Conservation (phyloP, 2,888 invertebrate species). For the Andrena bicolor region DNA sequence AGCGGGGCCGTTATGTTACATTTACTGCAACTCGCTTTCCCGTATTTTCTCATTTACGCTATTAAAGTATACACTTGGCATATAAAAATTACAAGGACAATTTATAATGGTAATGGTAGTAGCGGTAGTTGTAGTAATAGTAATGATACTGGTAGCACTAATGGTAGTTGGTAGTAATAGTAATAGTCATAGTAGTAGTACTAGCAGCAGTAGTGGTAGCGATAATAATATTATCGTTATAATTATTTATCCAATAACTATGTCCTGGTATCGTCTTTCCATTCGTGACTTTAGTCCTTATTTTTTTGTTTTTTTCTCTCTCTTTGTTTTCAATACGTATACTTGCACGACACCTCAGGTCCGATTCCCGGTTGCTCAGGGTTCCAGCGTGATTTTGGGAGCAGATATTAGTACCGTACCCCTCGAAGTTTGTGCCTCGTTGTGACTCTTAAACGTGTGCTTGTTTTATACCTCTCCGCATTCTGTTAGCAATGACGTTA, state of each 20-base stretch:
- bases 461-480: slow-evolving; percentile 29
- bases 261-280: slow-evolving; percentile 35
- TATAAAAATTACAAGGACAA: slow-evolving; percentile 80
- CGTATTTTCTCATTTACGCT: slow-evolving; percentile 60
- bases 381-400: slow-evolving; percentile 8
- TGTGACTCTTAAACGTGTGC: slow-evolving; percentile 47
- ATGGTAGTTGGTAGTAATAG: slow-evolving; percentile 59
- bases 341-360: slow-evolving; percentile 57
- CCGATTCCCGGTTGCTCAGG: slow-evolving; percentile 43
- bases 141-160: slow-evolving; percentile 66
- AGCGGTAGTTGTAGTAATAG: slow-evolving; percentile 63
- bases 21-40: slow-evolving; percentile 49
- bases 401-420: neutral
- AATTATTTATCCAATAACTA: slow-evolving; percentile 65
- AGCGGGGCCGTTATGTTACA: slow-evolving; percentile 67
- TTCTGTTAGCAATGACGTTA: slow-evolving; percentile 60
- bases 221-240: slow-evolving; percentile 63
- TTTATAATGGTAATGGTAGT: slow-evolving; percentile 73
- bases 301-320: neutral
- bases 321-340: slow-evolving; percentile 51
- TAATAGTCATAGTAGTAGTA: slow-evolving; percentile 63
- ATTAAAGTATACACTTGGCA: slow-evolving; percentile 79
- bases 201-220: slow-evolving; percentile 65
- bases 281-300: slow-evolving; percentile 23
- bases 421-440: slow-evolving; percentile 49